A percentile compares a stretch with the other conserved stretches of the same genome.
Conservation (phyloP, 2,113 vertebrate species). For the Siniperca knerii region DNA sequence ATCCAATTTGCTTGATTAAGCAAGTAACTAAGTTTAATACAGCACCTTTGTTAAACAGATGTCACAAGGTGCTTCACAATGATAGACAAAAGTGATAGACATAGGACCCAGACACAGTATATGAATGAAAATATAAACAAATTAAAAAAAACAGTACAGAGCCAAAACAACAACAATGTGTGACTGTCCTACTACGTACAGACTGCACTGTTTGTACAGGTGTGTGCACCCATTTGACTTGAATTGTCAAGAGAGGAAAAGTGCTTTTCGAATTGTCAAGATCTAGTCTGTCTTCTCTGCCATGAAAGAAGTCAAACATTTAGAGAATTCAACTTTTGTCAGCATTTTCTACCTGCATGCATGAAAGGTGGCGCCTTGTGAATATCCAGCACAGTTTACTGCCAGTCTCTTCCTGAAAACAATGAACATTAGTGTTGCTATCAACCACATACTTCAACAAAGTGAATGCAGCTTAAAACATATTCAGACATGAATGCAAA, state of each 20-base stretch:
- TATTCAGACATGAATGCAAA: constrained; percentile 21
- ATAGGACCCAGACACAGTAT: neutral
- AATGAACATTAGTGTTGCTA: constrained; percentile 8
- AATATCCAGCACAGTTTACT: constrained; percentile 28
- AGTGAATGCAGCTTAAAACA: constrained; percentile 33
- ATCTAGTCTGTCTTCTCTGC: constrained; percentile 26
- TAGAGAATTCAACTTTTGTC: constrained; percentile 65
- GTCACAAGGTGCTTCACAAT: constrained; percentile 3
- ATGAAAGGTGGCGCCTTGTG: constrained; percentile 1
- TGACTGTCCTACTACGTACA: neutral
- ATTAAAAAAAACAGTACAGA: constrained; percentile 16
- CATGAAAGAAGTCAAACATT: constrained; percentile 60
- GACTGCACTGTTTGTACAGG: constrained; percentile 25
- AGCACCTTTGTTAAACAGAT: neutral
- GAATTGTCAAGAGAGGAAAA: constrained; percentile 33
- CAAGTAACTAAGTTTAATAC: constrained; percentile 2
- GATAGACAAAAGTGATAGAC: neutral
- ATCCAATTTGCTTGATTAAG: constrained; percentile 7
- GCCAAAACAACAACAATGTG: constrained; percentile 20
- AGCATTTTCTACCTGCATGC: constrained; percentile 42
- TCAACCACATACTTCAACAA: constrained; percentile 28
- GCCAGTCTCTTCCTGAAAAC: constrained; percentile 22
- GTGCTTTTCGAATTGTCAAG: constrained; percentile 45
- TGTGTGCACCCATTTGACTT: constrained; percentile 44
- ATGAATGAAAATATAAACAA: neutral